phyloP scores from a whole-genome alignment of 2,113 vertebrate genomes.

The Ivindomyrus marchei region DNA sequence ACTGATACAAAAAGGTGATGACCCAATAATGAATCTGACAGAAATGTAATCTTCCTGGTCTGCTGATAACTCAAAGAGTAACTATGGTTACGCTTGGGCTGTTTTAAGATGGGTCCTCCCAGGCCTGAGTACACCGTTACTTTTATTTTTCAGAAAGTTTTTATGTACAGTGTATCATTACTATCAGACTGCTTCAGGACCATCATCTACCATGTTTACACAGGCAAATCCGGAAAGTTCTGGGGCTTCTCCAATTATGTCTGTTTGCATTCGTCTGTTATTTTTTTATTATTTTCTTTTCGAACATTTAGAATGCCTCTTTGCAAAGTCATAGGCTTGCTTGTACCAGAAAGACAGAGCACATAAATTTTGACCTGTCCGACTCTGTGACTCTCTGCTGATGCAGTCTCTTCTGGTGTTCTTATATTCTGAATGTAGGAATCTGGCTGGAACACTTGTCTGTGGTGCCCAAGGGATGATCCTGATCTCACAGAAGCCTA shows the following conservation, averaged over 20 bases:
- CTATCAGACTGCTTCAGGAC: background rate
- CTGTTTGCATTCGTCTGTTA: background rate
- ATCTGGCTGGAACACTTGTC: background rate
- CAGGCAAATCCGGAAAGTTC: background rate
- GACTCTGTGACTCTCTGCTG: background rate
- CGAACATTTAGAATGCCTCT: background rate
- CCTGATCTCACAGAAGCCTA: background rate
- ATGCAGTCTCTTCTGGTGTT: background rate
- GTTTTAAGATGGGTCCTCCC: too few species aligned
- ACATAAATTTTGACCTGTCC: background rate
- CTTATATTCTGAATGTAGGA: background rate
- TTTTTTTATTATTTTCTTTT: background rate
- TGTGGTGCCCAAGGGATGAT: background rate
- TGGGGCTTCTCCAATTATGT: background rate
- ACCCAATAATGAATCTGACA: background rate
- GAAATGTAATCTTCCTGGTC: background rate
- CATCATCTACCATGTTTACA: background rate
- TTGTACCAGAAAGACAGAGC: background rate
- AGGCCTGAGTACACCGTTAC: background rate
- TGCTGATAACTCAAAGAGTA: background rate
- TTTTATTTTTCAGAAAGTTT: background rate
- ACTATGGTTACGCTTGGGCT: background rate
- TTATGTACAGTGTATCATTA: background rate
- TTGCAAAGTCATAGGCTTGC: background rate
- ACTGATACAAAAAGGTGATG: background rate